These are phyloP conservation scores for Pollimyrus isidori DNA, from an alignment of 2,113 vertebrate species.

Conservation along the genomic window DNA sequence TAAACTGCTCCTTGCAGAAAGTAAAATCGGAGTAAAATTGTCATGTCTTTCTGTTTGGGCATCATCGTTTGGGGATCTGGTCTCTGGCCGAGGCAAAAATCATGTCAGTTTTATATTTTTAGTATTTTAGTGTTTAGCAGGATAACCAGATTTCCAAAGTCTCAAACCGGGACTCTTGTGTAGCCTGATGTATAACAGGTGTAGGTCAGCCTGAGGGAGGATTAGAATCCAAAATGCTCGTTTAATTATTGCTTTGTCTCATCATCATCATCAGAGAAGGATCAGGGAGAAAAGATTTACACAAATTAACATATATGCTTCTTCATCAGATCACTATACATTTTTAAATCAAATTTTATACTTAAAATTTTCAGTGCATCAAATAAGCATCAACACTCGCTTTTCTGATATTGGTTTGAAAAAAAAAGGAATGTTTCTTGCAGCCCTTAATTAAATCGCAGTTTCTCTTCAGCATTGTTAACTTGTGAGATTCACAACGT, in stretches of 20 bases:
- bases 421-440: too few relatives aligned
- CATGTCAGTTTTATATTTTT: neutral
- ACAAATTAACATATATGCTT: too few relatives aligned
- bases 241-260: neutral
- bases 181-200: neutral
- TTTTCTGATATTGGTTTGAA: too few relatives aligned
- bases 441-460: too few relatives aligned
- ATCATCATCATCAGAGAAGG: neutral
- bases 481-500: too few relatives aligned
- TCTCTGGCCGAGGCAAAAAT: neutral
- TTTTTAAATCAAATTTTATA: too few relatives aligned
- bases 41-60: neutral
- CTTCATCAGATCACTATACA: too few relatives aligned
- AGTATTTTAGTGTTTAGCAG: neutral
- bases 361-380: too few relatives aligned
- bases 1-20: neutral
- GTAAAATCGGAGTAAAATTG: neutral
- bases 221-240: neutral
- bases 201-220: neutral
- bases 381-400: too few relatives aligned
- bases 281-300: too few relatives aligned
- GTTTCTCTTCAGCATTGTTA: too few relatives aligned
- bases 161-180: neutral
- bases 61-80: neutral
- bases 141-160: neutral